Conservation (phyloP, 2,113 vertebrate species). For the Trichomycterus rosablanca region DNA sequence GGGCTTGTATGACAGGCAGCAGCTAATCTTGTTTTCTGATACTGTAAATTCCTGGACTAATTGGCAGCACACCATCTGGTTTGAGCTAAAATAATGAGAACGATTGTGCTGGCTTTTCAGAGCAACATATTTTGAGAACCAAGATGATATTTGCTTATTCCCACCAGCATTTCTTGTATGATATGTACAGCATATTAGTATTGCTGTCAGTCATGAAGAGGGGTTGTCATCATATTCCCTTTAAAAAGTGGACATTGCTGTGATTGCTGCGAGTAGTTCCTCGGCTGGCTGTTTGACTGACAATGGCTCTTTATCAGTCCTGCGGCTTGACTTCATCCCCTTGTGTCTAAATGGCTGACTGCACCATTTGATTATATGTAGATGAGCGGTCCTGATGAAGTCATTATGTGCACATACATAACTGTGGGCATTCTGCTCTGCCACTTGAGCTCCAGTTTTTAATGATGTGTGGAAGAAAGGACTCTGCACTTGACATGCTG, state of each 20-base stretch:
- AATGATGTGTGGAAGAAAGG: conserved; percentile 56
- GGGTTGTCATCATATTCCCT: conserved; percentile 8
- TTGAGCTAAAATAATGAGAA: conserved; percentile 64
- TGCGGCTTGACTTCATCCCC: conserved; percentile 34
- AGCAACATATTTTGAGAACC: conserved; percentile 40
- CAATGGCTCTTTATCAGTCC: conserved; percentile 45
- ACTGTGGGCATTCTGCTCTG: conserved; percentile 49
- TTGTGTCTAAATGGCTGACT: conserved; percentile 50
- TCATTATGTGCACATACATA: conserved; percentile 50
- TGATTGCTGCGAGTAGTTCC: conserved; percentile 49
- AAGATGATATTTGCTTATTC: conserved; percentile 43
- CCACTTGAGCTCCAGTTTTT: conserved; percentile 53
- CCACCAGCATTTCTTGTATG: conserved; percentile 16
- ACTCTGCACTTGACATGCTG: conserved; percentile 41
- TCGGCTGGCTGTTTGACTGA: conserved; percentile 47
- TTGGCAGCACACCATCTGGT: conserved; percentile 68
- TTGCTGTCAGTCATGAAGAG: conserved; percentile 3
- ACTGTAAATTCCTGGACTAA: conserved; percentile 65
- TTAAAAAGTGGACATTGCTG: conserved; percentile 16
- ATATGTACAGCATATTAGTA: conserved; percentile 22
- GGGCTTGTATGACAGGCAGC: conserved; percentile 26
- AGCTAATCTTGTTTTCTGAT: conserved; percentile 60
- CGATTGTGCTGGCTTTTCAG: conserved; percentile 50
- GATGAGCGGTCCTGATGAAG: conserved; percentile 58
- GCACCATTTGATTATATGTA: conserved; percentile 66